Evolutionary conservation across 2,888 invertebrate genomes (phyloP), one percentile per base, ranked within the genome.

Genomic region (Drosophila yooni): DNA sequence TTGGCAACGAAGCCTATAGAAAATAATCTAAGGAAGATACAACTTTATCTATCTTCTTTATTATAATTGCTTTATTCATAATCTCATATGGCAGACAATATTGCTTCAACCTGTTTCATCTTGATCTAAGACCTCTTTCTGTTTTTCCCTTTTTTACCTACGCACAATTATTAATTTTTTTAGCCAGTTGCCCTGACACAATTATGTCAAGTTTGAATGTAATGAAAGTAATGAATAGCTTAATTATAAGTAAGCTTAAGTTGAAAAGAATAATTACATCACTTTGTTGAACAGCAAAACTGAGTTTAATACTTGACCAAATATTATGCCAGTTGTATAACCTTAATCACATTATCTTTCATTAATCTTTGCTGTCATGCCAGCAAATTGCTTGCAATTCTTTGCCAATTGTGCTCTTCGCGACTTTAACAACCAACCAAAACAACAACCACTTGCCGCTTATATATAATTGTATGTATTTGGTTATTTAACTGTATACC

Each of bases 401-500:
- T 53, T 58, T 29, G 52, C 57, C 56, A 43, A 36, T 62, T 70
- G 15, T 40, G 36, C 29, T 43, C 18, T 21, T 67, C 36, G 52
- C 18, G 6, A 34, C 10, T 40, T 48, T 3, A 34, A n/a, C 34
- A 46, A 34, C n/a, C 43, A 43, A 25, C 7, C 34, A 34, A 51
- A 29, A n/a, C 36, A n/a, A 29, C 50, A 50, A 40, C 36, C 68
- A 64, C 59, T 71, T 83, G 67, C 62, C 69, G 70, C 11, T 50
- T 57, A 38, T 25, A 46, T 50, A 33, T 48, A 43, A 54, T 58
- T 61, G 34, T 61, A 46, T 61, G 62, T 68, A 67, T 71, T 70
- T 74, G 60, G 68, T 79, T 72, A 75, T 29, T 62, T 75, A 71
- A 76, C 87, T 74, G 66, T 78, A 58, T 62, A 76, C 85, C 82